These are phyloP conservation scores for Strigamia transsilvanica DNA, from an alignment of 2,888 invertebrate species.

Conservation along the genomic window DNA sequence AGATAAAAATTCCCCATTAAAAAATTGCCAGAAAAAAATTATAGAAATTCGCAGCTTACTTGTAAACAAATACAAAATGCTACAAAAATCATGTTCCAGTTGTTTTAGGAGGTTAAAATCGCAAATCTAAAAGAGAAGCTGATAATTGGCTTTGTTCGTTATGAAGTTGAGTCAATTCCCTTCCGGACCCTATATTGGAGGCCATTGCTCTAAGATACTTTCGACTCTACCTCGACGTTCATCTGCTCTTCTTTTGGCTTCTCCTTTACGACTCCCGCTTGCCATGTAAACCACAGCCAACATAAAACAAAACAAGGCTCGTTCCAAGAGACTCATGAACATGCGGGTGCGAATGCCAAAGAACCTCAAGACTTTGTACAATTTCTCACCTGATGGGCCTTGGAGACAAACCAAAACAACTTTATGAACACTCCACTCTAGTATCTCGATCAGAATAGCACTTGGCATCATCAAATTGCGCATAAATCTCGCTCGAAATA, in stretches of 20 bases:
- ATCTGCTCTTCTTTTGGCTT: slow-evolving; percentile 15
- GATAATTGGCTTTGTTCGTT: slow-evolving; percentile 26
- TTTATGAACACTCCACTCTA: neutral
- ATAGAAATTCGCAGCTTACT: no score
- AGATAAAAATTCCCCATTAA: no score
- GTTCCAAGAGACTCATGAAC: slow-evolving; percentile 21
- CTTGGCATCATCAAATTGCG: slow-evolving; percentile 21
- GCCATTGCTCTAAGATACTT: slow-evolving; percentile 8
- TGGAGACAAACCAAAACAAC: slow-evolving; percentile 20
- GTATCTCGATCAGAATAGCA: slow-evolving; percentile 15
- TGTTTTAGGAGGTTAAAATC: neutral
- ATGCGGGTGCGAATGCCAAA: slow-evolving; percentile 18
- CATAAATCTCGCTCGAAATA: slow-evolving; percentile 11
- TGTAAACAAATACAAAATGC: no score
- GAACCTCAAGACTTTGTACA: slow-evolving; percentile 10
- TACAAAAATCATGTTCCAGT: neutral
- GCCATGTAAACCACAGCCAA: slow-evolving; percentile 30
- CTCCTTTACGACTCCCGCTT: slow-evolving; percentile 30
- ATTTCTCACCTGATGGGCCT: slow-evolving; percentile 30
- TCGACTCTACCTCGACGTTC: slow-evolving; percentile 7
- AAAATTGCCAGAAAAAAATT: no score
- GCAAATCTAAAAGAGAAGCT: neutral
- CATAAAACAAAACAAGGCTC: slow-evolving; percentile 30
- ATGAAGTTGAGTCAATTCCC: slow-evolving; percentile 1
- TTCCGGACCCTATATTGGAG: slow-evolving; percentile 11